phyloP scores from a whole-genome alignment of 2,113 vertebrate species.

The Benitochromis conjunctus region DNA sequence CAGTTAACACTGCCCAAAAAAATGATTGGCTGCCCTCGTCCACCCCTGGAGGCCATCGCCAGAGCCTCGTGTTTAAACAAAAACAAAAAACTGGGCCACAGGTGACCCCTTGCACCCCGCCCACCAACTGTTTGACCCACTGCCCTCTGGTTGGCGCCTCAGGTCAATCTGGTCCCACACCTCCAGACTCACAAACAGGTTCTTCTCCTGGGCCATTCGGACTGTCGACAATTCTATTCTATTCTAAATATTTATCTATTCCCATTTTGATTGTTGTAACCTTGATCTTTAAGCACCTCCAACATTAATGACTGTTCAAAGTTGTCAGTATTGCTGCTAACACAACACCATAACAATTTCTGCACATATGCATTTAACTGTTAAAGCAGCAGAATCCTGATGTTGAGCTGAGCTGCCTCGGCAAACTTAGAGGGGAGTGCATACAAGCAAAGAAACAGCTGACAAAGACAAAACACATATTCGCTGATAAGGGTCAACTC shows the following conservation, averaged over 20 bases:
- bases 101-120: neutral
- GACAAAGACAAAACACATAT: neutral
- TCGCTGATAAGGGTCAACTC: neutral
- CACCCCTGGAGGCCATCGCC: neutral
- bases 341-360: neutral
- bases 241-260: neutral
- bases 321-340: neutral
- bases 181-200: too few relatives aligned
- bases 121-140: too few relatives aligned
- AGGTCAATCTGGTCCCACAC: too few relatives aligned
- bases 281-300: neutral
- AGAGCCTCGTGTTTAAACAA: neutral
- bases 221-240: neutral
- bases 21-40: neutral
- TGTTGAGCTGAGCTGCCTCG: rapidly evolving
- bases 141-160: too few relatives aligned
- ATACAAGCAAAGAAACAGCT: neutral
- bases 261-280: neutral
- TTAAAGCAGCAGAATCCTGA: neutral
- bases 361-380: neutral
- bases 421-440: neutral
- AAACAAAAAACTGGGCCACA: neutral
- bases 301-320: neutral
- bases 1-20: neutral
- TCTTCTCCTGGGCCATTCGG: too few relatives aligned